Percentiles rank a stretch among this genome's conserved stretches.
These are phyloP conservation scores for Echiichthys vipera DNA, from an alignment of 2,797 vertebrate genomes.

Conservation along the genomic window DNA sequence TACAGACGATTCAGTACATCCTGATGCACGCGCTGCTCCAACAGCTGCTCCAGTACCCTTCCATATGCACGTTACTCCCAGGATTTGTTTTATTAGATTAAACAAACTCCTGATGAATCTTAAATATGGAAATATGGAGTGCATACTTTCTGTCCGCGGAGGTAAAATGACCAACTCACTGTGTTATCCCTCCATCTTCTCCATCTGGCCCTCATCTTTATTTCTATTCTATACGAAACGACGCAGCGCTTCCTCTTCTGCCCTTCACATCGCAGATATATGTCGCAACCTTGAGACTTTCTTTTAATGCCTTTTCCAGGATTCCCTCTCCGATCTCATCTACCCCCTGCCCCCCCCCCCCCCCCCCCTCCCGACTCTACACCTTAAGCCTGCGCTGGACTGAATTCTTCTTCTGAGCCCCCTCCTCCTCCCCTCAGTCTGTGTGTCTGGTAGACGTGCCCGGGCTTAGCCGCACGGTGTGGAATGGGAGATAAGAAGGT, in stretches of 20 bases:
- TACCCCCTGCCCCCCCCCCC: not conserved
- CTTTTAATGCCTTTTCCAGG: constrained; percentile 9
- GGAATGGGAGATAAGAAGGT: constrained; percentile 43
- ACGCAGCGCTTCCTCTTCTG: not conserved
- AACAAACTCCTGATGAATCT: not conserved
- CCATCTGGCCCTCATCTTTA: not conserved
- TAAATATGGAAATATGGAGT: not conserved
- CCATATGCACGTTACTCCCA: not conserved
- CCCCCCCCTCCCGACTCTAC: not conserved
- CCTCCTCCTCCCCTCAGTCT: too few species aligned
- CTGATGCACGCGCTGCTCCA: not conserved
- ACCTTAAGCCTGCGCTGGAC: constrained; percentile 7
- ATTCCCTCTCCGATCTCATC: constrained; percentile 11
- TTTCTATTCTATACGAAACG: not conserved
- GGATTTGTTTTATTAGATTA: not conserved
- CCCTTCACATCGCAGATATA: not conserved
- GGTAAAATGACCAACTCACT: not conserved
- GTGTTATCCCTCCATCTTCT: not conserved
- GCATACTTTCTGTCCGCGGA: not conserved
- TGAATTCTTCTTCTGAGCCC: constrained; percentile 17
- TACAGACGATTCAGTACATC: not conserved
- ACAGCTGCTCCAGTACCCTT: too few species aligned
- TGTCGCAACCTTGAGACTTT: not conserved
- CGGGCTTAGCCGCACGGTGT: constrained; percentile 49
- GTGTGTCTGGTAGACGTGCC: constrained; percentile 49